A percentile compares a stretch with the other conserved stretches of the same genome.
Evolutionary conservation across 2,113 vertebrate genomes (phyloP).

Genomic region (Eurypyga helias): DNA sequence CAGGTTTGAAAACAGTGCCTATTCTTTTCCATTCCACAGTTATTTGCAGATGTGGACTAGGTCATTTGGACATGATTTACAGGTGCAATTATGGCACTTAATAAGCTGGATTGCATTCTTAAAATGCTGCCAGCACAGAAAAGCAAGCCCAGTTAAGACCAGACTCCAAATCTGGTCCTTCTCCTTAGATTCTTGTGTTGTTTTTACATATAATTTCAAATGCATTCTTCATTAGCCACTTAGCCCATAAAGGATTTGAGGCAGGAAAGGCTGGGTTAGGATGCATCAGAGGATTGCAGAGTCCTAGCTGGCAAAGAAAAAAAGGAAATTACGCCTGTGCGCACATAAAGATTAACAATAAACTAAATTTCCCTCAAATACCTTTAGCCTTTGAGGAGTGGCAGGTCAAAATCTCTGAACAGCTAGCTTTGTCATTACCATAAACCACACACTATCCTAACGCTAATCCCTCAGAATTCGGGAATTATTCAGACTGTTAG

Average conservation of each 20-base stretch:
- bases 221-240: constrained; percentile 20
- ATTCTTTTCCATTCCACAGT: background rate
- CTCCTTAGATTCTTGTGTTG: background rate
- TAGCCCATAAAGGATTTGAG: background rate
- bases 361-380: constrained; percentile 28
- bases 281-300: background rate
- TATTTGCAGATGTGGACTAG: background rate
- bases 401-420: constrained; percentile 22
- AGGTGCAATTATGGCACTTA: constrained; percentile 3
- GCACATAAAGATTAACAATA: constrained; percentile 51
- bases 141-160: background rate
- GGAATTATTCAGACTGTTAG: background rate
- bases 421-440: background rate
- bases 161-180: background rate
- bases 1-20: background rate
- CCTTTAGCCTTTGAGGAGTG: background rate
- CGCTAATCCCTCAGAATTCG: background rate
- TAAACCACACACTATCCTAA: background rate
- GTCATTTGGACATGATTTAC: background rate
- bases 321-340: constrained; percentile 20
- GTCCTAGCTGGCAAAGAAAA: background rate
- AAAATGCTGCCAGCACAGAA: constrained; percentile 6
- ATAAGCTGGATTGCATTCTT: background rate
- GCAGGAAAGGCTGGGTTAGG: background rate
- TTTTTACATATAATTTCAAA: background rate